Percentiles rank a stretch among this genome's conserved stretches.
Conservation (phyloP, 2,797 vertebrate species). For the Yasuhikotakia modesta region DNA sequence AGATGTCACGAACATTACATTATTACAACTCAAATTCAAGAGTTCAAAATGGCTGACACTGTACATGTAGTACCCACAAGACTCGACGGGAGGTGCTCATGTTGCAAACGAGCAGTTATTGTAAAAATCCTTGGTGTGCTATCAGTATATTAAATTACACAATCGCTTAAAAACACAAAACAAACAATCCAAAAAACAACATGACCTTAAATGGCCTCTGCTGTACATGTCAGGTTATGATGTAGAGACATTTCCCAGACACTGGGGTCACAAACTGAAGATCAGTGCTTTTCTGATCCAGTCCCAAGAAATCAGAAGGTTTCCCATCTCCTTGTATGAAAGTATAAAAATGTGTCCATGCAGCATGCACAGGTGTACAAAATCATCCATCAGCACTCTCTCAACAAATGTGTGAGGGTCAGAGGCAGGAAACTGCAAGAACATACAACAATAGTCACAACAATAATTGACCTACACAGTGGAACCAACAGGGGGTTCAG, state of each 20-base stretch:
- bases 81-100: constrained; percentile 70
- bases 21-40: constrained; percentile 15
- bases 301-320: constrained; percentile 58
- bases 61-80: constrained; percentile 56
- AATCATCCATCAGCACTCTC: constrained; percentile 33
- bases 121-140: constrained; percentile 52
- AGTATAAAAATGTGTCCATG: constrained; percentile 72
- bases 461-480: background rate
- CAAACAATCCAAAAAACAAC: constrained; percentile 7
- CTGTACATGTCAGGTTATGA: constrained; percentile 34
- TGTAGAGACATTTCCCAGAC: constrained; percentile 23
- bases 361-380: constrained; percentile 81
- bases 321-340: constrained; percentile 60
- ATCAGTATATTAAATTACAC: constrained; percentile 40
- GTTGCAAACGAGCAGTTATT: constrained; percentile 32
- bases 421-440: constrained; percentile 31
- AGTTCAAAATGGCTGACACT: constrained; percentile 44
- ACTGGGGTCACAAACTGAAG: constrained; percentile 20
- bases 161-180: constrained; percentile 54
- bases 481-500: constrained; percentile 6
- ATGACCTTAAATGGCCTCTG: constrained; percentile 46
- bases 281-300: constrained; percentile 58
- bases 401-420: constrained; percentile 19
- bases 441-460: background rate
- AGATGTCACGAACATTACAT: constrained; percentile 20